phyloP scores from a whole-genome alignment of 2,888 invertebrate genomes.

The Chrysolina americana region DNA sequence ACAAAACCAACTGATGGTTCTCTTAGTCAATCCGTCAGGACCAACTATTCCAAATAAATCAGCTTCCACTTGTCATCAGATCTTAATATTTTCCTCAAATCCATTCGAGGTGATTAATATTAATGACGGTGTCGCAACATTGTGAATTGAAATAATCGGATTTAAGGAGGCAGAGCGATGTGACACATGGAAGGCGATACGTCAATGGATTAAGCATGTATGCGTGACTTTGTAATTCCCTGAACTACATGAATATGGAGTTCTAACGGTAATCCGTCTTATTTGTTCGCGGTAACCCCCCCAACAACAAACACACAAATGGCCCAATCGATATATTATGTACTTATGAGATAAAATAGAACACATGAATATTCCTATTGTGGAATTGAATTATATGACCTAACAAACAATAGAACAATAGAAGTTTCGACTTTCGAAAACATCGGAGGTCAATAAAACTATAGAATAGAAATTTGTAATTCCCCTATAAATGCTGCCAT shows the following conservation, averaged over 20 bases:
- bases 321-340: constrained; percentile 26
- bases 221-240: constrained; percentile 47
- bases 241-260: constrained; percentile 53
- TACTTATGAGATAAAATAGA: neutral
- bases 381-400: too few species aligned
- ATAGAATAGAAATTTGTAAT: too few species aligned
- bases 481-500: too few species aligned
- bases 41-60: neutral
- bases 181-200: constrained; percentile 57
- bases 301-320: constrained; percentile 35
- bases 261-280: constrained; percentile 44
- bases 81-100: constrained; percentile 21
- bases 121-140: constrained; percentile 48
- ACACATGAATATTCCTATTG: too few species aligned
- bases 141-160: constrained; percentile 55
- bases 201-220: constrained; percentile 56
- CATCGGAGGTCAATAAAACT: too few species aligned
- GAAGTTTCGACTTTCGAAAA: too few species aligned
- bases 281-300: constrained; percentile 36
- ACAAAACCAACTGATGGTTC: neutral
- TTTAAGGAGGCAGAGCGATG: constrained; percentile 47
- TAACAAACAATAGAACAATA: too few species aligned
- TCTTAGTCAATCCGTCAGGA: neutral
- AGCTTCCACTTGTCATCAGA: constrained; percentile 25
- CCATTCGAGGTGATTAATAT: constrained; percentile 35